Evolutionary conservation across 2,113 vertebrate species (phyloP).

Genomic region (Muscicapa adusta): DNA sequence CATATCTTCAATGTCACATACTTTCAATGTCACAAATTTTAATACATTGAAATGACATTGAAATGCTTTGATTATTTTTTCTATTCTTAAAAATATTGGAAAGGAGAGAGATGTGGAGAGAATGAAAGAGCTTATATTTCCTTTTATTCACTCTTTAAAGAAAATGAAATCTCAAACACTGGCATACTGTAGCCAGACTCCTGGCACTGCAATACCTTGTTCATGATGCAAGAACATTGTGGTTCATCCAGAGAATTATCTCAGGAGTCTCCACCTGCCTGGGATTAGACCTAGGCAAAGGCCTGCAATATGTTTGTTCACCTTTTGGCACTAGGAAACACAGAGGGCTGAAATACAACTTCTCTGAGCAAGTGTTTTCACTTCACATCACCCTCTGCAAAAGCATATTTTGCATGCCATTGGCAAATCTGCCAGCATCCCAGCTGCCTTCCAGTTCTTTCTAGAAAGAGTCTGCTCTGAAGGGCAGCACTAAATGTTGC

Average conservation of each 20-base stretch:
- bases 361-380: not conserved
- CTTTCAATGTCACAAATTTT: not conserved
- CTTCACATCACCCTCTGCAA: not conserved
- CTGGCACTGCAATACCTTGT: not conserved
- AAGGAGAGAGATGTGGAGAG: not conserved
- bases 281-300: not conserved
- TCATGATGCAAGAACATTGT: not conserved
- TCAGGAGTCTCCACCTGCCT: not conserved
- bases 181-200: not conserved
- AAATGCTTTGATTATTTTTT: not conserved
- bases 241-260: not conserved
- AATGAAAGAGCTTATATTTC: not conserved
- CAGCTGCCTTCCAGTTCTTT: not conserved
- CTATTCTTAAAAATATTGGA: not conserved
- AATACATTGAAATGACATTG: not conserved
- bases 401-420: not conserved
- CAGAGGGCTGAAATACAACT: not conserved
- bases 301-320: constrained; percentile 14
- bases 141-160: not conserved
- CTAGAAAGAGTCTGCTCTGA: not conserved
- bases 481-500: not conserved
- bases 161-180: not conserved
- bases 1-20: not conserved
- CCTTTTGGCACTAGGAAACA: not conserved
- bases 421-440: not conserved